Evolutionary conservation across 2,888 invertebrate species (phyloP).

Genomic region (Incurvaria masculella): DNA sequence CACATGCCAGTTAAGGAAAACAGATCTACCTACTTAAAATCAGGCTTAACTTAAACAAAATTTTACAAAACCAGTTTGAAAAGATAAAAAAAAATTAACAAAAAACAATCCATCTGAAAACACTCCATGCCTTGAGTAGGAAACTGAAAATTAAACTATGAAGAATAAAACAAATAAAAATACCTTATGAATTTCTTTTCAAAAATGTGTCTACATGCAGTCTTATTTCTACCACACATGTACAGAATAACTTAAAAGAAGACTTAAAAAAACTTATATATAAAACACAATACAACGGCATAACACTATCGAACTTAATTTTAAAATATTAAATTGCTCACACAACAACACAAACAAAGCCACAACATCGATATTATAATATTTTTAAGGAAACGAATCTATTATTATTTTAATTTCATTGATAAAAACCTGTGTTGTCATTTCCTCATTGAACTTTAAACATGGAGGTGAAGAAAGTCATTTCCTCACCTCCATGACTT

Average conservation of each 20-base stretch:
- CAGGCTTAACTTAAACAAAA: constrained; percentile 10
- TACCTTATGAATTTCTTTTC: neutral
- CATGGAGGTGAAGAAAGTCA: no score
- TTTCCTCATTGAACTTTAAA: no score
- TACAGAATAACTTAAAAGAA: neutral
- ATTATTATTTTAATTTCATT: no score
- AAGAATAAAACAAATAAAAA: neutral
- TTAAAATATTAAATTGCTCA: neutral
- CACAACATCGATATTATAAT: constrained; percentile 10
- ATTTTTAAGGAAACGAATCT: no score
- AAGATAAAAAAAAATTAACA: constrained; percentile 16
- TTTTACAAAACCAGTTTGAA: constrained; percentile 15
- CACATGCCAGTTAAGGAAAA: constrained; percentile 20
- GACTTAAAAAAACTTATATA: constrained; percentile 17
- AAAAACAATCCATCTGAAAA: constrained; percentile 2
- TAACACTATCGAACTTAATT: neutral
- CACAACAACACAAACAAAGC: constrained; percentile 11
- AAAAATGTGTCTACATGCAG: no score
- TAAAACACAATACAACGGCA: constrained; percentile 12
- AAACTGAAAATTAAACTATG: neutral
- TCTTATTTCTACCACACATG: neutral
- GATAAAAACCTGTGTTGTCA: no score
- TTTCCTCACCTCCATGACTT: no score
- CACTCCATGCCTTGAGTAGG: constrained; percentile 12
- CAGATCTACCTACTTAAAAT: constrained; percentile 18